Evolutionary conservation across 2,113 vertebrate genomes (phyloP).

Genomic region (Prinia subflava): DNA sequence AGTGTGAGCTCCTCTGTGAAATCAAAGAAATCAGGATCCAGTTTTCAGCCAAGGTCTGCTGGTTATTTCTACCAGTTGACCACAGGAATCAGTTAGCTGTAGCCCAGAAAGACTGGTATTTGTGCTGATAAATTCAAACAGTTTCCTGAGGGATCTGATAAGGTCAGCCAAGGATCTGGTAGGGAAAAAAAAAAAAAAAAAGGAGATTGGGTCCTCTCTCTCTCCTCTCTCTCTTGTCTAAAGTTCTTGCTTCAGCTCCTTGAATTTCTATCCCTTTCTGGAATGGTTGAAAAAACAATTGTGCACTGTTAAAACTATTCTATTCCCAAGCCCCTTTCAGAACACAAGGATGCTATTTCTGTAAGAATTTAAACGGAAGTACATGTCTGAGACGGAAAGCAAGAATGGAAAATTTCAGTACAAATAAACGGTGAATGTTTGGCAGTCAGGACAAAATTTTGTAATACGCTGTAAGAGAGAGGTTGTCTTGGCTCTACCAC

Average conservation of each 20-base stretch:
- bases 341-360: slow-evolving; percentile 47
- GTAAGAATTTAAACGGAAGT: slow-evolving; percentile 53
- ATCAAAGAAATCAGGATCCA: not conserved
- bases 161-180: not conserved
- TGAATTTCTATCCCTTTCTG: slow-evolving; percentile 4
- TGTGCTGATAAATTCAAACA: not conserved
- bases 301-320: slow-evolving; percentile 13
- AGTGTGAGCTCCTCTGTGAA: not conserved
- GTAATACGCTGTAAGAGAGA: not conserved
- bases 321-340: slow-evolving; percentile 33
- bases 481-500: slow-evolving; percentile 12
- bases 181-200: not conserved
- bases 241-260: not conserved
- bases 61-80: not conserved
- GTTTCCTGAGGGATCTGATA: not conserved
- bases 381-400: slow-evolving; percentile 19
- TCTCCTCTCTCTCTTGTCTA: not conserved
- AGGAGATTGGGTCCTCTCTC: not conserved
- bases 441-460: slow-evolving; percentile 18
- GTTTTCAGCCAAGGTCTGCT: not conserved
- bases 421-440: slow-evolving; percentile 46
- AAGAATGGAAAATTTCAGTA: slow-evolving; percentile 51
- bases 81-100: not conserved
- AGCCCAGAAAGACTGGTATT: not conserved
- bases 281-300: slow-evolving; percentile 8